phyloP scores from a whole-genome alignment of 2,113 vertebrate species.

The Saccopteryx bilineata region DNA sequence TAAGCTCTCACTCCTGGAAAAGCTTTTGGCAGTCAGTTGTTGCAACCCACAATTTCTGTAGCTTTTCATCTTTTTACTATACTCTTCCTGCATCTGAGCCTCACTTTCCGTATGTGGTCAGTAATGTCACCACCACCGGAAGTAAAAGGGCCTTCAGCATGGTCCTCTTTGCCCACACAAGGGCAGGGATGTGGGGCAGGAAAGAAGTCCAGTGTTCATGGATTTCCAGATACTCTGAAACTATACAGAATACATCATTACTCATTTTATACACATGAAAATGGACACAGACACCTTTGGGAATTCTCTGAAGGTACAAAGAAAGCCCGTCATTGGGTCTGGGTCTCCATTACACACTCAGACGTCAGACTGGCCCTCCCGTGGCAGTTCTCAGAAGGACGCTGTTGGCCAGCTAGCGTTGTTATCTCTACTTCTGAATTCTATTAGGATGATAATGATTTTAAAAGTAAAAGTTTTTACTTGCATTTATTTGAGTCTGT shows the following conservation, averaged over 20 bases:
- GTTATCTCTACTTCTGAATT: neutral
- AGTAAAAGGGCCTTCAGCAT: slow-evolving; percentile 43
- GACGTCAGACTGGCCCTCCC: neutral
- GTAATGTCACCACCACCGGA: slow-evolving; percentile 37
- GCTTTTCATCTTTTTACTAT: slow-evolving; percentile 67
- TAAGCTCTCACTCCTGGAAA: slow-evolving; percentile 65
- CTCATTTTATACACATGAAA: neutral
- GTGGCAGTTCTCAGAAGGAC: neutral
- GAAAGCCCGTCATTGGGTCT: neutral
- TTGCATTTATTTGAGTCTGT: neutral
- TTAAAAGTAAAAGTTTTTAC: neutral
- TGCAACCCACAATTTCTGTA: slow-evolving; percentile 67
- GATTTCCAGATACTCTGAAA: neutral
- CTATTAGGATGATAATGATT: neutral
- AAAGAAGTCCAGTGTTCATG: neutral
- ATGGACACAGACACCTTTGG: neutral
- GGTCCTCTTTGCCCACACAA: neutral
- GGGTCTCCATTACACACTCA: neutral
- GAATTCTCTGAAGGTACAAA: neutral
- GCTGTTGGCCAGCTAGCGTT: neutral
- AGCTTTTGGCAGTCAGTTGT: slow-evolving; percentile 70
- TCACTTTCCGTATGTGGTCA: slow-evolving; percentile 65
- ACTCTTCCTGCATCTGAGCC: slow-evolving; percentile 56
- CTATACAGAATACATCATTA: neutral
- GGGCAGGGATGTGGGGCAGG: neutral